Base-by-base conservation (phyloP, 2,888 invertebrate species). In the Drosophila robusta region DNA sequence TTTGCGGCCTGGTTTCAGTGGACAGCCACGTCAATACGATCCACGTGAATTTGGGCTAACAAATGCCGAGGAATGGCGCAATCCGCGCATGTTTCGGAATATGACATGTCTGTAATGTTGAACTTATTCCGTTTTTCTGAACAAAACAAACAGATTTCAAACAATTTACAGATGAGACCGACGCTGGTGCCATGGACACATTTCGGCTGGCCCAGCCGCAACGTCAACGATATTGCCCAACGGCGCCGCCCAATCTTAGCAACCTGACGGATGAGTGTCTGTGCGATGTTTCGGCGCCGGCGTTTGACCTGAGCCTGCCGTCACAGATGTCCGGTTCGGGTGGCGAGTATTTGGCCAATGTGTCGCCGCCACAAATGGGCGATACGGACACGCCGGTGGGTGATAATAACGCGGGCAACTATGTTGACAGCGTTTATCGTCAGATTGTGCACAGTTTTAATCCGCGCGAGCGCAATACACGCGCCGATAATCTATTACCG, bases 1-100 rank as follows among this genome's bases (percentile, higher is more conserved):
- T 42, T 22, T 74, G 16, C 58, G 71, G 14, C 62, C 74, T 2
- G 74, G 63, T 4, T 80, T 54, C 9, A 41, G 57, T n/a, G 79
- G 74, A 11, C 69, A 56, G 14, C n/a, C 56, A 0, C 63, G 55
- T 6, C 80, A 68, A 36, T 85, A 70, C 22, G 51, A 79, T 58
- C 72, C 82, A 29, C 22, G 49, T 9, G 71, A 73, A 0, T 78
- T 78, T 14, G 84, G 69, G 0, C 32, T 74, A 4, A 69, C 63
- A 0, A 63, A 58, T 16, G 56, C 58, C 39, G 87, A 87, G 46
- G 58, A 80, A 26, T 76, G 81, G 84, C 78, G 52, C 0, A 38
- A 79, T 65, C 75, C 82, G 12, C 56, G 65, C 12, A 56, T 79
- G 51, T 84, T 75, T 32, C 70, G 75, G 0, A 58, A 65, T 5